phyloP scores from a whole-genome alignment of 92 coral and sea anemone genomes.

The Epizoanthus ramosus region DNA sequence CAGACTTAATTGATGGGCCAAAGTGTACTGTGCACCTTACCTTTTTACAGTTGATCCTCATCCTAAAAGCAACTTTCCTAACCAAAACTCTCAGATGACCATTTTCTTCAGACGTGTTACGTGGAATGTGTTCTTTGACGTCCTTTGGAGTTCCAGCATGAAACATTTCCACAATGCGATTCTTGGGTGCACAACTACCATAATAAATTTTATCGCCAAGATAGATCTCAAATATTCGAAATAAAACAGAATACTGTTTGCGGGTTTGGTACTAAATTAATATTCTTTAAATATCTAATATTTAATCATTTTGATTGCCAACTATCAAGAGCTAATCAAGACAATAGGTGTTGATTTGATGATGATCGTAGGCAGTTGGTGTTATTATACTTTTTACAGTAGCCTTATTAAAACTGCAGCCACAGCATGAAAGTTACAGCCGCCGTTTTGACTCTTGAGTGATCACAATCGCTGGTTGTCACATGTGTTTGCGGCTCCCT shows the following conservation, averaged over 20 bases:
- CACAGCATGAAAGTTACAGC: too few relatives aligned
- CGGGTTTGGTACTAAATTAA: constrained; percentile 66
- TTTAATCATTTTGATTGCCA: too few relatives aligned
- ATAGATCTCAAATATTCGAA: constrained; percentile 49
- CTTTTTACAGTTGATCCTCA: constrained; percentile 56
- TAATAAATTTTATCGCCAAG: constrained; percentile 32
- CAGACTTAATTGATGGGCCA: constrained; percentile 72
- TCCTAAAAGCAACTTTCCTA: constrained; percentile 65
- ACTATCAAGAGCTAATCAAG: too few relatives aligned
- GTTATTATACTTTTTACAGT: too few relatives aligned
- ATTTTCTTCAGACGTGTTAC: constrained; percentile 34
- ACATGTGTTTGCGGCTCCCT: too few relatives aligned
- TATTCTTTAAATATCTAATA: constrained; percentile 60
- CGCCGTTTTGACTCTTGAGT: too few relatives aligned
- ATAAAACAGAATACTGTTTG: constrained; percentile 63
- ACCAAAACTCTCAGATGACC: constrained; percentile 60
- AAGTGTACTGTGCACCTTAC: constrained; percentile 55
- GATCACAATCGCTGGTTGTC: too few relatives aligned
- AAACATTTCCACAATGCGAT: constrained; percentile 66
- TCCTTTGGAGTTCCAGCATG: constrained; percentile 67
- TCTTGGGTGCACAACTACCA: constrained; percentile 13
- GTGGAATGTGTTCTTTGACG: constrained; percentile 55
- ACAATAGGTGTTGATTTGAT: too few relatives aligned
- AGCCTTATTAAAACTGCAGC: too few relatives aligned
- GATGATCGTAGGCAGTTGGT: too few relatives aligned